Evolutionary conservation across 2,797 vertebrate genomes (phyloP).

Genomic region (Characodon lateralis): DNA sequence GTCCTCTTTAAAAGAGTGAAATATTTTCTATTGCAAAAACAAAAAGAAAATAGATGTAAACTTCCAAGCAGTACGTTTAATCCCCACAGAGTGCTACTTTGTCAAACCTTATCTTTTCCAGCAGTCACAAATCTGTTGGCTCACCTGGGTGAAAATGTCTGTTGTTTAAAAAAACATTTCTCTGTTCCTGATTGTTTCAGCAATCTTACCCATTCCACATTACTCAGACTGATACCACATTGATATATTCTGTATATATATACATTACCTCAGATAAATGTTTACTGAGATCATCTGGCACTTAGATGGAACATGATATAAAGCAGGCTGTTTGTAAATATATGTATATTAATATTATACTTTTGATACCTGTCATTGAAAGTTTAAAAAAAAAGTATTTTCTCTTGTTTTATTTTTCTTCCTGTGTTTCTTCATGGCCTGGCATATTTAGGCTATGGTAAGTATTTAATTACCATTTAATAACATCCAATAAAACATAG

Average conservation of each 20-base stretch:
- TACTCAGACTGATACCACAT: neutral
- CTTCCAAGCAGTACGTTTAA: neutral
- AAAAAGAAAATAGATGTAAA: neutral
- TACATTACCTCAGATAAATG: neutral
- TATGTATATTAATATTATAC: neutral
- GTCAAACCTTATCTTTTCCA: neutral
- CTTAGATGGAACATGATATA: neutral
- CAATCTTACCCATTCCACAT: neutral
- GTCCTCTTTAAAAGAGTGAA: neutral
- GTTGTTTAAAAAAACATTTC: neutral
- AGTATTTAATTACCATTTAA: slow-evolving; percentile 61
- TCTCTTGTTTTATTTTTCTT: slow-evolving; percentile 13
- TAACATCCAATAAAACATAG: slow-evolving; percentile 6
- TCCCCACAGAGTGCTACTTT: neutral
- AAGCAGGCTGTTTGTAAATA: neutral
- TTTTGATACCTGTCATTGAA: neutral
- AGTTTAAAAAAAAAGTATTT: slow-evolving; percentile 5
- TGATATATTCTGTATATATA: too few relatives aligned
- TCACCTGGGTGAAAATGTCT: neutral
- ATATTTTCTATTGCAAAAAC: neutral
- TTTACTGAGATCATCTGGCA: neutral
- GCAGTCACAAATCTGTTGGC: neutral
- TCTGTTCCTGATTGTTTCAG: neutral
- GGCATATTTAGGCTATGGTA: slow-evolving; percentile 87
- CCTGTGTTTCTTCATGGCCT: slow-evolving; percentile 27